Evolutionary conservation across 2,113 vertebrate genomes (phyloP).

Genomic region (Cettia cetti): DNA sequence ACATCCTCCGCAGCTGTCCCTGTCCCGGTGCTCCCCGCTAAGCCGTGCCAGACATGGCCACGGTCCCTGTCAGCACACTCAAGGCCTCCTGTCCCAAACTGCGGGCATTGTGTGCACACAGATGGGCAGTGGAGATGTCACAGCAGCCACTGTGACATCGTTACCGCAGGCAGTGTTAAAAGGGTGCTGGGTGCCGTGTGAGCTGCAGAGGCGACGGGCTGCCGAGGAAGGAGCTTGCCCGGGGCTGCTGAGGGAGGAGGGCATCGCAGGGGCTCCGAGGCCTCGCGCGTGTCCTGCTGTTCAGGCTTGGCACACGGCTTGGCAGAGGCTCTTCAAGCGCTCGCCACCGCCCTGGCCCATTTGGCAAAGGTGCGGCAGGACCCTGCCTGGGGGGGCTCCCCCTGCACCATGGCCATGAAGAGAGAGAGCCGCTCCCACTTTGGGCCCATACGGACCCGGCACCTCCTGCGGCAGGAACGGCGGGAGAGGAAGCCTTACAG

Average conservation of each 20-base stretch:
- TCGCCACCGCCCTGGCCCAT: rapidly evolving
- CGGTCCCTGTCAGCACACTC: too few species aligned
- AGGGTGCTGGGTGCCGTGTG: background rate
- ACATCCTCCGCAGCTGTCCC: background rate
- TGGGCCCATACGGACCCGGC: background rate
- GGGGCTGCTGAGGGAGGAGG: background rate
- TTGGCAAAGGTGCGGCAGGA: background rate
- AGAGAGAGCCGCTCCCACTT: background rate
- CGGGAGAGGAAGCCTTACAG: background rate
- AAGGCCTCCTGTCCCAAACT: background rate
- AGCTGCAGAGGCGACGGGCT: too few species aligned
- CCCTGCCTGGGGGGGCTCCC: background rate
- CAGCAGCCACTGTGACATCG: background rate
- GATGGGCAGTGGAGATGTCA: rapidly evolving
- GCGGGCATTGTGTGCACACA: background rate
- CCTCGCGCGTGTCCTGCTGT: background rate
- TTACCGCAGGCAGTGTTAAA: rapidly evolving
- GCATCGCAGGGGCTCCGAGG: background rate
- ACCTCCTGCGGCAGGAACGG: background rate
- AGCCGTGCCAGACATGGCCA: rapidly evolving
- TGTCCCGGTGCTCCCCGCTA: background rate
- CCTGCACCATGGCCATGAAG: rapidly evolving
- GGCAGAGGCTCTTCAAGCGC: background rate
- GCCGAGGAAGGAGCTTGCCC: background rate
- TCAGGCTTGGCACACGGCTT: background rate